Conservation (phyloP, 2,113 vertebrate genomes). For the Pavo muticus region DNA sequence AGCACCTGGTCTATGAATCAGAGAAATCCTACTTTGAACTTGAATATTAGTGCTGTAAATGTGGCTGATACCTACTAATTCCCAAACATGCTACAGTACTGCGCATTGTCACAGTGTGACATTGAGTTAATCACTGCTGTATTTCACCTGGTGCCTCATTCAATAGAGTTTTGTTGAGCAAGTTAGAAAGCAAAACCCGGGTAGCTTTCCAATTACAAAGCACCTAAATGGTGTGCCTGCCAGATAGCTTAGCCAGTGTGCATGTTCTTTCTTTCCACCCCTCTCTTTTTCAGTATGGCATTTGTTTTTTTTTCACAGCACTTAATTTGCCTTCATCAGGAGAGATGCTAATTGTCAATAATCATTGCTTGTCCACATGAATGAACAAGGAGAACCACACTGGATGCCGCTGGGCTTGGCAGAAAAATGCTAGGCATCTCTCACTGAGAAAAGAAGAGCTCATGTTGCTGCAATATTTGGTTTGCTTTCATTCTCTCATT, state of each 20-base stretch:
- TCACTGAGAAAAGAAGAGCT: slow-evolving; percentile 2
- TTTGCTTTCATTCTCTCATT: slow-evolving; percentile 17
- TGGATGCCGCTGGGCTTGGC: neutral
- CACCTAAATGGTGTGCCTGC: neutral
- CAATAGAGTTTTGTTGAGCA: slow-evolving; percentile 25
- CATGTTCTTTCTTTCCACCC: neutral
- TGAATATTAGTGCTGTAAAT: neutral
- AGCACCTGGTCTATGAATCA: neutral
- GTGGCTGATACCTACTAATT: neutral
- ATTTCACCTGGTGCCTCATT: slow-evolving; percentile 39
- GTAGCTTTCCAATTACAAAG: slow-evolving; percentile 29
- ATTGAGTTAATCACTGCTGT: slow-evolving; percentile 19
- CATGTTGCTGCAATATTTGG: neutral
- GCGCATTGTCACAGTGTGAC: neutral
- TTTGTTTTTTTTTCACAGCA: slow-evolving; percentile 16
- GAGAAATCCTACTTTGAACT: slow-evolving; percentile 1
- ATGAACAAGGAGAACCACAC: slow-evolving; percentile 9
- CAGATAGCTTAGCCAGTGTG: neutral
- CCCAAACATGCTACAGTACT: neutral
- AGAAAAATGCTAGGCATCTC: neutral
- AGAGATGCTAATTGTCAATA: slow-evolving; percentile 52
- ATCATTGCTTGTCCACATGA: slow-evolving; percentile 12
- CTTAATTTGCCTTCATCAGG: slow-evolving; percentile 56
- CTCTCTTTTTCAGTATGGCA: neutral
- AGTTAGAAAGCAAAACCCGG: slow-evolving; percentile 37